A percentile compares a stretch with the other conserved stretches of the same genome.
These are phyloP conservation scores for Helobdella robusta DNA, from an alignment of 2,888 invertebrate genomes.

Conservation along the genomic window DNA sequence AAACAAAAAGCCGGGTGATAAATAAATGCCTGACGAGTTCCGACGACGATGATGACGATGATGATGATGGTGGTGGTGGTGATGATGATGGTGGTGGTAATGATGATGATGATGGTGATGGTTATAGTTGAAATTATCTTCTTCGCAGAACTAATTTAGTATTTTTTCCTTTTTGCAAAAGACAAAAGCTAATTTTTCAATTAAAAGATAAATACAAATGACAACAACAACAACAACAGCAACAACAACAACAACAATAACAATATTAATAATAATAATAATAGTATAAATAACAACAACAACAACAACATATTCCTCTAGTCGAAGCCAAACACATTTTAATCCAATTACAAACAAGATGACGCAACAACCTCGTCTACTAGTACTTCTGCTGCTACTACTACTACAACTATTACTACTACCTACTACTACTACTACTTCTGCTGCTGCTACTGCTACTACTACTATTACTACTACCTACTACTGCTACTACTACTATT, in stretches of 20 bases:
- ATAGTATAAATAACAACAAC: neutral
- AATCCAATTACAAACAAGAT: no score
- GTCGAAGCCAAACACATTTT: no score
- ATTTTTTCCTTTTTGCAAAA: no score
- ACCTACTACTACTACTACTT: neutral
- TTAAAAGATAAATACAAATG: no score
- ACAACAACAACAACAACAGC: no score
- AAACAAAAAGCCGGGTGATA: no score
- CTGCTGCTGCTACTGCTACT: neutral
- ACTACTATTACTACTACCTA: neutral
- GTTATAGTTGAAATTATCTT: no score
- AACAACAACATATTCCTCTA: neutral
- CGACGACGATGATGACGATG: neutral
- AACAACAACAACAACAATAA: no score
- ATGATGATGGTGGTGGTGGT: constrained; percentile 16
- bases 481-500: constrained; percentile 10
- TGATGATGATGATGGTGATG: constrained; percentile 13
- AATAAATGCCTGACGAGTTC: neutral
- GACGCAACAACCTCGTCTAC: neutral
- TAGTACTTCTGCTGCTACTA: neutral
- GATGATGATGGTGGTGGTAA: constrained; percentile 23
- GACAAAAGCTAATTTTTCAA: no score
- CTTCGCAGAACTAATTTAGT: no score
- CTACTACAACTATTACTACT: neutral
- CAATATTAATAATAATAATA: no score